Conservation (phyloP, 2,113 vertebrate species). For the Collichthys lucidus region DNA sequence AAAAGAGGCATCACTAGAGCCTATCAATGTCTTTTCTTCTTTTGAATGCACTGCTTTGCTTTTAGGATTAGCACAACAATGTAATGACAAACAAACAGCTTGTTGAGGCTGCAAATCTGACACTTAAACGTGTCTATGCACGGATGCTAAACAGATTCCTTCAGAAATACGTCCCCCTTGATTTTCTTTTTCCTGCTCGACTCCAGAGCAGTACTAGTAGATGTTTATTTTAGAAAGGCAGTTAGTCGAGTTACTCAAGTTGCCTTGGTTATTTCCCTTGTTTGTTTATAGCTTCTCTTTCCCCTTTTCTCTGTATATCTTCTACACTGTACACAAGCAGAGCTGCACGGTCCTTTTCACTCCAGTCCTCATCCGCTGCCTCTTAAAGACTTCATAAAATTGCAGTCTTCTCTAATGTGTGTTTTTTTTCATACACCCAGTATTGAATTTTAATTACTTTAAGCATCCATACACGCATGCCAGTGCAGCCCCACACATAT, state of each 20-base stretch:
- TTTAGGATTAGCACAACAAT: not conserved
- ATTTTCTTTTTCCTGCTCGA: not conserved
- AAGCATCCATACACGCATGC: conserved; percentile 42
- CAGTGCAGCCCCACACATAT: conserved; percentile 18
- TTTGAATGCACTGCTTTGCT: not conserved
- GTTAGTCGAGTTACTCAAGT: conserved; percentile 1
- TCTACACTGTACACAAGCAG: conserved; percentile 7
- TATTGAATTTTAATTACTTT: conserved; percentile 49
- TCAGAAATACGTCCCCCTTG: not conserved
- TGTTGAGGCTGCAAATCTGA: not conserved
- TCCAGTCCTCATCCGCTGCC: conserved; percentile 17
- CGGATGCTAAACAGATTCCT: not conserved
- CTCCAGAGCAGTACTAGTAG: not conserved
- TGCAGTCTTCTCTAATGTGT: conserved; percentile 34
- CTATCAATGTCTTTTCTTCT: not conserved
- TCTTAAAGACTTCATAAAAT: conserved; percentile 29
- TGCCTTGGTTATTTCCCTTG: not conserved
- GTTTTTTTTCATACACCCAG: conserved; percentile 29
- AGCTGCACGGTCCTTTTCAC: not conserved
- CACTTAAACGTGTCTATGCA: not conserved
- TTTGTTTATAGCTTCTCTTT: conserved; percentile 17
- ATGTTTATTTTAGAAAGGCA: not conserved
- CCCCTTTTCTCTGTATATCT: conserved; percentile 29
- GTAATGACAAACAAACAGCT: not conserved
- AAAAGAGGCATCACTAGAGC: not conserved